These are phyloP conservation scores for Coenobita brevimanus DNA, from an alignment of 1,140 invertebrate genomes.

Conservation along the genomic window DNA sequence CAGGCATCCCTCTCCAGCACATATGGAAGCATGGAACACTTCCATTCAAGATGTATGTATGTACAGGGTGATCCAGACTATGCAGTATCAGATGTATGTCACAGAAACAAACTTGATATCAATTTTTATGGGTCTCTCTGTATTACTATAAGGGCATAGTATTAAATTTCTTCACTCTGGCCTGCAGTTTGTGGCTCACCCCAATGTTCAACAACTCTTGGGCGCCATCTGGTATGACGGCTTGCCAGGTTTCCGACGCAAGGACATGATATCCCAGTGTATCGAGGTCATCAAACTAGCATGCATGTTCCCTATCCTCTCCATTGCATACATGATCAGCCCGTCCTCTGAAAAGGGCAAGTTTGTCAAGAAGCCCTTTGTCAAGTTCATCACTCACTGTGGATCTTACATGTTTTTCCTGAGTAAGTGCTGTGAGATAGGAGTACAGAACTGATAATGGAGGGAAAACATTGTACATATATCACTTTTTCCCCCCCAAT, in stretches of 20 bases:
- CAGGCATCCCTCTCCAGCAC: no score
- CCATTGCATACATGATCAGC: slow-evolving; percentile 86
- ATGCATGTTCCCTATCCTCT: slow-evolving; percentile 89
- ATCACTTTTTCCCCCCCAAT: background rate
- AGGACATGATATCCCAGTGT: slow-evolving; percentile 82
- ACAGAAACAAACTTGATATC: no score
- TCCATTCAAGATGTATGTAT: no score
- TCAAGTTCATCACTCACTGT: slow-evolving; percentile 95
- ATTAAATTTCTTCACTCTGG: slow-evolving; percentile 63
- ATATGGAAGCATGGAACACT: no score
- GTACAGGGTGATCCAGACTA: no score
- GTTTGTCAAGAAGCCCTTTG: slow-evolving; percentile 92
- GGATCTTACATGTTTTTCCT: slow-evolving; percentile 92
- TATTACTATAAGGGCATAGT: background rate
- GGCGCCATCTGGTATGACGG: slow-evolving; percentile 95
- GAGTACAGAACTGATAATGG: background rate
- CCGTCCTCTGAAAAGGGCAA: slow-evolving; percentile 86
- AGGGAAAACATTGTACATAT: background rate
- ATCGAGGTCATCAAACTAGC: slow-evolving; percentile 85
- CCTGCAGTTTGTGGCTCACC: slow-evolving; percentile 91
- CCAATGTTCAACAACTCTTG: slow-evolving; percentile 92
- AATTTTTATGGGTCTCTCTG: background rate
- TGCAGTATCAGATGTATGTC: no score
- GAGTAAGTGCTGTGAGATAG: slow-evolving; percentile 77
- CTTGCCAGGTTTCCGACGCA: slow-evolving; percentile 88